A percentile compares a stretch with the other conserved stretches of the same genome.
phyloP scores from a whole-genome alignment of 2,797 vertebrate species.

The Gouania willdenowi region DNA sequence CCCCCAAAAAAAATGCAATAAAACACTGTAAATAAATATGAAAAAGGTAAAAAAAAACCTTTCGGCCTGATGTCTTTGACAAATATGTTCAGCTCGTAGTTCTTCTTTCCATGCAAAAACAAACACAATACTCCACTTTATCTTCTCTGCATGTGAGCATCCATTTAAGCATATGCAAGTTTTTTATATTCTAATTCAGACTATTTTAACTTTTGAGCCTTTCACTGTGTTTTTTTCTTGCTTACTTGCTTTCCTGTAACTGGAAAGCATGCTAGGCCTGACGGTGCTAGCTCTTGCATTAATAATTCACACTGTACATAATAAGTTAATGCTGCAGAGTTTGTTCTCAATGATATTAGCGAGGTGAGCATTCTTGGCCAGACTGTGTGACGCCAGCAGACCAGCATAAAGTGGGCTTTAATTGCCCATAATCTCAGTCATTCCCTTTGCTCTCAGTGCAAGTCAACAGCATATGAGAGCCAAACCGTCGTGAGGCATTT shows the following conservation, averaged over 20 bases:
- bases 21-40: no score
- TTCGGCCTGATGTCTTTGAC: no score
- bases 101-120: no score
- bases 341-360: slow-evolving; percentile 72
- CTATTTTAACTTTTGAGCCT: neutral
- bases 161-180: no score
- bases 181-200: neutral
- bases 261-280: slow-evolving; percentile 29
- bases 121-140: no score
- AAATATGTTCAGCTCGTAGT: no score
- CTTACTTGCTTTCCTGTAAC: slow-evolving; percentile 35
- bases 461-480: slow-evolving; percentile 55
- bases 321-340: slow-evolving; percentile 67
- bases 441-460: slow-evolving; percentile 50
- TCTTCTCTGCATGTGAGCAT: no score
- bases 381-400: slow-evolving; percentile 70
- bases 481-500: slow-evolving; percentile 39
- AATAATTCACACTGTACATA: slow-evolving; percentile 72
- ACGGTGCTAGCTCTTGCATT: slow-evolving; percentile 58
- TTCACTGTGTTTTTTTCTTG: slow-evolving; percentile 5
- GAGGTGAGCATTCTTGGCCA: slow-evolving; percentile 69
- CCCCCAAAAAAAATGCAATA: no score
- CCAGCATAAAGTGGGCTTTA: slow-evolving; percentile 67
- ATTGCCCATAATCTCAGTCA: slow-evolving; percentile 65
- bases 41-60: no score